Evolutionary conservation across 2,888 invertebrate genomes (phyloP).

Genomic region (Thera obeliscata): DNA sequence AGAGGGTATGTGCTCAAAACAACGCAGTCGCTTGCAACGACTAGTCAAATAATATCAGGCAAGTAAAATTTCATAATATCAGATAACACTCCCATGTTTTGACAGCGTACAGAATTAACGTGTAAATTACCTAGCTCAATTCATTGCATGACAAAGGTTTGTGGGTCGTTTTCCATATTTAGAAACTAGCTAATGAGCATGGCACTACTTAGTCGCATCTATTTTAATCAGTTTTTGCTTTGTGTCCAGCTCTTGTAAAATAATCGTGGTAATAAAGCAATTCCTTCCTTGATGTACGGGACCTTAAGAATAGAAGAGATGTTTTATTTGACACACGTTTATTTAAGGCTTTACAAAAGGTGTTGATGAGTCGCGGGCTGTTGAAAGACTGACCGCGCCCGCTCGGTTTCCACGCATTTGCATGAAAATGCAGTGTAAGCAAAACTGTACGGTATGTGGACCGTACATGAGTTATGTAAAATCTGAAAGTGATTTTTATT

Average conservation of each 20-base stretch:
- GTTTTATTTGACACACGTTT: too few species aligned
- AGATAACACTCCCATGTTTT: slow-evolving; percentile 39
- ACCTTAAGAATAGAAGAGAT: too few species aligned
- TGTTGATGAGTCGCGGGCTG: too few species aligned
- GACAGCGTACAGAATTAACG: slow-evolving; percentile 32
- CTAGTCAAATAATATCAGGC: slow-evolving; percentile 24
- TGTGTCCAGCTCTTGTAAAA: background rate
- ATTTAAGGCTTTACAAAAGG: too few species aligned
- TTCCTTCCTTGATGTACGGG: too few species aligned
- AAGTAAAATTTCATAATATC: slow-evolving; percentile 34
- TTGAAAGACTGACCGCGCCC: too few species aligned
- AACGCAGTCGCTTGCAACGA: slow-evolving; percentile 8
- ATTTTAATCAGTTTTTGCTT: background rate
- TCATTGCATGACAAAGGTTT: slow-evolving; percentile 32
- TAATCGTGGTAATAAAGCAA: too few species aligned
- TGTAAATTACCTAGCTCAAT: slow-evolving; percentile 41
- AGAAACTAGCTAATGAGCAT: slow-evolving; percentile 8
- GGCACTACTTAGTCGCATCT: background rate
- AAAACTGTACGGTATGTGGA: too few species aligned
- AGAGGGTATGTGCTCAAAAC: background rate
- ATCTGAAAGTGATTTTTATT: too few species aligned
- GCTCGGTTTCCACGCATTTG: too few species aligned
- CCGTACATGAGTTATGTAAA: too few species aligned
- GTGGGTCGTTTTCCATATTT: slow-evolving; percentile 29
- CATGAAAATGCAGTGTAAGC: too few species aligned